Evolutionary conservation across 30 jellyfish, hydroid and myxozoan genomes (phyloP), one percentile per base, ranked within the genome.

Genomic region (Turritopsis rubra): DNA sequence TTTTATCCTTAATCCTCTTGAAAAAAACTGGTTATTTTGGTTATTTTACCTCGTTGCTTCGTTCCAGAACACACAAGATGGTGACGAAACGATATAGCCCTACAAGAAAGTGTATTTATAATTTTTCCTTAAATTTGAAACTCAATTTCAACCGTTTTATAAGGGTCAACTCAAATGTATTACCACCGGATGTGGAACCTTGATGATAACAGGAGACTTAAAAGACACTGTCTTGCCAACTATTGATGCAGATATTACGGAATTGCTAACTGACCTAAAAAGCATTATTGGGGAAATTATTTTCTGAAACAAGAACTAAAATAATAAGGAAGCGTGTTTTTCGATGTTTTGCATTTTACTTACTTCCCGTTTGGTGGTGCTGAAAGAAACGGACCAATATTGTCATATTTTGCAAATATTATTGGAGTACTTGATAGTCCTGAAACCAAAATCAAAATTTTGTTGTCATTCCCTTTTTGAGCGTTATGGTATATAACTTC

Each of bases 11-110:
- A n/a, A n/a, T n/a, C n/a, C n/a, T n/a, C n/a, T n/a, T n/a, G n/a
- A n/a, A n/a, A n/a, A n/a, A n/a, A n/a, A n/a, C n/a, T n/a, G n/a
- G n/a, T n/a, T n/a, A n/a, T n/a, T n/a, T n/a, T n/a, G n/a, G n/a
- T n/a, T n/a, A n/a, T n/a, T n/a, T n/a, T 25, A 88, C 92, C 88
- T 83, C 20, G 30, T 60, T 7, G 96, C 79, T 8, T 77, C 84
- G 75, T 88, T 84, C 96, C 89, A 88, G 53, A 88, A 88, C 16
- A 88, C 96, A 80, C 96, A 88, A 52, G 96, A 88, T 21, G 96
- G 83, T 54, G 84, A 79, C 71, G 81, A 1, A 20, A 82, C 85
- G 72, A 22, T 74, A 17, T 65, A 71, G 8, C 60, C 52, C 96
- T 88, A 20, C 18, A 84, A 82, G n/a, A 82, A 19, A 26, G 60